phyloP scores from a whole-genome alignment of 2,797 vertebrate genomes.

The Sebastes glaucus region DNA sequence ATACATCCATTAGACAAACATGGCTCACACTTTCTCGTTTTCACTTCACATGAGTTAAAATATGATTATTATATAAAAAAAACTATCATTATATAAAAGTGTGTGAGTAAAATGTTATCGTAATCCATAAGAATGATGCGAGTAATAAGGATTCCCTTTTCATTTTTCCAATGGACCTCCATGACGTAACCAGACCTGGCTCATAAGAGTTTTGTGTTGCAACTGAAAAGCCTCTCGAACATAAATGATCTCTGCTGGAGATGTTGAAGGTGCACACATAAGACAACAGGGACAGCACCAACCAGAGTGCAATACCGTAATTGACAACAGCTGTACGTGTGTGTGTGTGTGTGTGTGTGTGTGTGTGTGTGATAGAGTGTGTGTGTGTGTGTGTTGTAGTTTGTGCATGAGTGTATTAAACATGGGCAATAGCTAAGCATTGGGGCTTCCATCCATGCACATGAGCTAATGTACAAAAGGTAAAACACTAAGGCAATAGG shows the following conservation, averaged over 20 bases:
- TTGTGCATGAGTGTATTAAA: conserved; percentile 18
- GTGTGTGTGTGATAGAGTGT: background rate
- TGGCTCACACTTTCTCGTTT: background rate
- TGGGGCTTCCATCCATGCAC: conserved; percentile 77
- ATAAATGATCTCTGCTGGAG: conserved; percentile 18
- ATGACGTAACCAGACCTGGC: conserved; percentile 23
- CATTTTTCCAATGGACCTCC: conserved; percentile 34
- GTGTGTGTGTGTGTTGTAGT: conserved; percentile 15
- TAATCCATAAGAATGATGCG: background rate
- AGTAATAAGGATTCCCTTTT: background rate
- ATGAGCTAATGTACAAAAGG: conserved; percentile 62
- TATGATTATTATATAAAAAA: too few species aligned
- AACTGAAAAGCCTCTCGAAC: conserved; percentile 15
- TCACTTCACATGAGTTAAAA: background rate
- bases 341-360: background rate
- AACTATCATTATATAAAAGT: too few species aligned
- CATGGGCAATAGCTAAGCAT: conserved; percentile 76
- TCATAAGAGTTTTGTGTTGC: conserved; percentile 3
- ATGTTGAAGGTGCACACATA: conserved; percentile 56
- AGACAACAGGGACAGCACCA: conserved; percentile 43
- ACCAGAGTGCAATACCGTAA: conserved; percentile 40
- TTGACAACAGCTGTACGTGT: conserved; percentile 25
- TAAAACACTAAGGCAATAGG: conserved; percentile 52
- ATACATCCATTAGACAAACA: background rate
- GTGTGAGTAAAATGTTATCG: background rate